phyloP scores from a whole-genome alignment of 2,888 invertebrate genomes.

The Epinotia ramella region DNA sequence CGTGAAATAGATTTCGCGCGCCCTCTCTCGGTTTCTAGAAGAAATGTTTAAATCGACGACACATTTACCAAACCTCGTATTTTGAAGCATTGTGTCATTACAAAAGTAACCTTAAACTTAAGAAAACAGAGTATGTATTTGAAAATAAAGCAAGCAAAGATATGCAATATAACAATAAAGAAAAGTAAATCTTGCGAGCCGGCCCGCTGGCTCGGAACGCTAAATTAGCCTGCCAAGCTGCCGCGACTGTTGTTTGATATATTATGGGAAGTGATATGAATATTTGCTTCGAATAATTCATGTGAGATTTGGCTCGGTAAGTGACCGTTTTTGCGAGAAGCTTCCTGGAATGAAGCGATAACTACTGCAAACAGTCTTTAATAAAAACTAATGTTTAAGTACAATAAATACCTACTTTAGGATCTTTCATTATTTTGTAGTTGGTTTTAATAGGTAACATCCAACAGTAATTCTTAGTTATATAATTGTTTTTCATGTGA shows the following conservation, averaged over 20 bases:
- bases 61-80: background rate
- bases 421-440: background rate
- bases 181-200: constrained; percentile 48
- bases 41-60: constrained; percentile 67
- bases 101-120: background rate
- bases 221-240: constrained; percentile 71
- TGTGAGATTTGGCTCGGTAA: constrained; percentile 36
- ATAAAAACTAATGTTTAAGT: background rate
- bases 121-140: background rate
- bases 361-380: constrained; percentile 3
- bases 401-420: background rate
- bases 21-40: constrained; percentile 69
- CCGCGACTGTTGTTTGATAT: constrained; percentile 70
- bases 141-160: background rate
- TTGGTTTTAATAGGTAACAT: background rate
- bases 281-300: constrained; percentile 53
- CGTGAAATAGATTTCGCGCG: constrained; percentile 79
- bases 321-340: constrained; percentile 33
- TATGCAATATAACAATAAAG: constrained; percentile 9
- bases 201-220: constrained; percentile 67
- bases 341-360: constrained; percentile 13
- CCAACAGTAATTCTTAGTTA: no score
- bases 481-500: no score
- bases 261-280: constrained; percentile 67
- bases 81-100: background rate